These are phyloP conservation scores for Tetragonisca angustula DNA, from an alignment of 2,888 invertebrate genomes.

Conservation along the genomic window DNA sequence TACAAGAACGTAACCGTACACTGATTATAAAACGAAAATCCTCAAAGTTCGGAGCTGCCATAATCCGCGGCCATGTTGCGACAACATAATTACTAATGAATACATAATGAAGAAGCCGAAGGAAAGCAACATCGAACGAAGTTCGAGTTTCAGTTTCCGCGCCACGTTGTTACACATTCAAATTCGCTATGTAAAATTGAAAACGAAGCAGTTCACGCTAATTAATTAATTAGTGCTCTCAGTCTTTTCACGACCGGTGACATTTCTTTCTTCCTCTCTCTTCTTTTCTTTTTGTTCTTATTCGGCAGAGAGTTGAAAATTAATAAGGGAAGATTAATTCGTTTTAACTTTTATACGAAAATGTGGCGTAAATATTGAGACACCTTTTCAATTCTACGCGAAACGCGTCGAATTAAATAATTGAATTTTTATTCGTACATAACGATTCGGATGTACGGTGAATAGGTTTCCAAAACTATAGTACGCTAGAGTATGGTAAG, in stretches of 20 bases:
- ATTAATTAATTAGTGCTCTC: background rate
- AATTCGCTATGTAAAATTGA: background rate
- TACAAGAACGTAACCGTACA: background rate
- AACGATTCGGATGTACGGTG: background rate
- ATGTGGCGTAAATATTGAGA: background rate
- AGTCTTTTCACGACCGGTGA: background rate
- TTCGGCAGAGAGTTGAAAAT: background rate
- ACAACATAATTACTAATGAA: background rate
- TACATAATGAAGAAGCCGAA: background rate
- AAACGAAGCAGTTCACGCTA: background rate
- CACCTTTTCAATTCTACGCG: background rate
- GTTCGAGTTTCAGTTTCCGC: background rate
- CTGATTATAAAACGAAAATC: background rate
- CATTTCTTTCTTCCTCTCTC: too few relatives aligned
- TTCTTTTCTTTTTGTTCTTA: background rate
- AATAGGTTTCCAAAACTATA: too few relatives aligned
- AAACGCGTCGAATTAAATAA: background rate
- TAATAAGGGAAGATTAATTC: background rate
- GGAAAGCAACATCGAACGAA: background rate
- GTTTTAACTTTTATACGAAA: too few relatives aligned
- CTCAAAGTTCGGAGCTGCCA: background rate
- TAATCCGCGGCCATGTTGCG: background rate
- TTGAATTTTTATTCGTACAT: background rate
- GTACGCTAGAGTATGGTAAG: too few relatives aligned
- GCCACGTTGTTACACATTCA: background rate